Evolutionary conservation across 1,140 invertebrate species (phyloP).

Genomic region (Cataglyphis hispanica): DNA sequence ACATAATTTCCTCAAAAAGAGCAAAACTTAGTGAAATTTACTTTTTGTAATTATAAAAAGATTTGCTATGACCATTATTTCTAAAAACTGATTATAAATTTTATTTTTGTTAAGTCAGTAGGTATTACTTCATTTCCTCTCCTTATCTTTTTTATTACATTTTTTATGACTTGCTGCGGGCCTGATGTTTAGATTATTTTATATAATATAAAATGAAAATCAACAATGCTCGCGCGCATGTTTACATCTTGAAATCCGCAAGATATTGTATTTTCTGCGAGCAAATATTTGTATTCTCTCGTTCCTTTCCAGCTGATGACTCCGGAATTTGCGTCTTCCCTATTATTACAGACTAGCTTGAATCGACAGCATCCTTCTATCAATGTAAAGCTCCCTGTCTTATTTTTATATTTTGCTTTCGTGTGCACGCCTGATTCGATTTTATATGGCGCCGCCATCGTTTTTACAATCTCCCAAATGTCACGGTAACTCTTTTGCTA

Average conservation of each 20-base stretch:
- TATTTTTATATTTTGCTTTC: slow-evolving; percentile 40
- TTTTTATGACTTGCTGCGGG: neutral
- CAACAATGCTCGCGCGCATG: neutral
- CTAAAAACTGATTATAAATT: neutral
- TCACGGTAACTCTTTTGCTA: slow-evolving; percentile 14
- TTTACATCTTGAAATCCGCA: slow-evolving; percentile 46
- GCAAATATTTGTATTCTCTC: slow-evolving; percentile 22
- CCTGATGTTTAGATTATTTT: slow-evolving; percentile 2
- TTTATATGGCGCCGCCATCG: slow-evolving; percentile 11
- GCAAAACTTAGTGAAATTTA: neutral
- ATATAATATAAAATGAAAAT: slow-evolving; percentile 38
- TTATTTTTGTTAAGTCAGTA: neutral
- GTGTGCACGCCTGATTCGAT: slow-evolving; percentile 17
- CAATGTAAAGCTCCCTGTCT: neutral
- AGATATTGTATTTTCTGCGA: no score
- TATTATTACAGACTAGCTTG: slow-evolving; percentile 8
- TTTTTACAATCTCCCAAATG: slow-evolving; percentile 40
- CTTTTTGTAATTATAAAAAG: slow-evolving; percentile 1
- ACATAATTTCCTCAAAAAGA: neutral
- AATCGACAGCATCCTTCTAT: slow-evolving; percentile 6
- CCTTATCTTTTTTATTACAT: neutral
- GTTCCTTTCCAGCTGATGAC: slow-evolving; percentile 3
- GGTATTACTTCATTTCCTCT: neutral
- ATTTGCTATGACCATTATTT: neutral
- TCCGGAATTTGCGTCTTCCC: slow-evolving; percentile 4